These are phyloP conservation scores for Mesoclemmys tuberculata DNA, from an alignment of 2,113 vertebrate genomes.

Conservation along the genomic window DNA sequence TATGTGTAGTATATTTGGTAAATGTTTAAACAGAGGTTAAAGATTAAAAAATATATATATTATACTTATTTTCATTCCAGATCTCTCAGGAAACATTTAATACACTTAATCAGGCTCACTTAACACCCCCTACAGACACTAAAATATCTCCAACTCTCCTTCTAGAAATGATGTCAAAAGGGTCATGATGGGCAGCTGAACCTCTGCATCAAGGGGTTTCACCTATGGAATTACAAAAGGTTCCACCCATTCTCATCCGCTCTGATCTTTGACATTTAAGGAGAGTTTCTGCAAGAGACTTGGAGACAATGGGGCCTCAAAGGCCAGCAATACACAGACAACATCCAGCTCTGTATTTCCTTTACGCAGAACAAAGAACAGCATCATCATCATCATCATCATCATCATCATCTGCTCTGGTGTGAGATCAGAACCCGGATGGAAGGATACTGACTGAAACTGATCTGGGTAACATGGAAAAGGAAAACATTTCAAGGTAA, in stretches of 20 bases:
- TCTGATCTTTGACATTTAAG: background rate
- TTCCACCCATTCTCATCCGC: background rate
- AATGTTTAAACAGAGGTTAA: too few relatives aligned
- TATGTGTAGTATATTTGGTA: too few relatives aligned
- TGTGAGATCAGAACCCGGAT: background rate
- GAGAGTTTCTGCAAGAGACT: background rate
- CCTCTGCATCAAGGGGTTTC: background rate
- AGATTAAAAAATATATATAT: too few relatives aligned
- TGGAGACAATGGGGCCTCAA: background rate
- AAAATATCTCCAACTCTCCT: background rate
- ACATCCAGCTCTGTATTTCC: background rate
- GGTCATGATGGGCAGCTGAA: background rate
- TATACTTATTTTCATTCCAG: background rate
- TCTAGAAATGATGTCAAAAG: background rate
- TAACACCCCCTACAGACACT: too few relatives aligned
- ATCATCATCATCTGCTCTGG: background rate
- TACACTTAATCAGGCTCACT: too few relatives aligned
- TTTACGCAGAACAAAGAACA: background rate
- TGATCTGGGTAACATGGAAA: background rate
- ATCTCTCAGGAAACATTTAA: background rate
- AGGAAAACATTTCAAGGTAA: background rate
- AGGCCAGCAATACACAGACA: background rate
- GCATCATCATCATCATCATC: too few relatives aligned
- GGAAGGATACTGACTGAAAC: background rate
- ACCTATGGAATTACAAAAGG: background rate